phyloP scores from a whole-genome alignment of 1,140 invertebrate species.

The Batillaria attramentaria region DNA sequence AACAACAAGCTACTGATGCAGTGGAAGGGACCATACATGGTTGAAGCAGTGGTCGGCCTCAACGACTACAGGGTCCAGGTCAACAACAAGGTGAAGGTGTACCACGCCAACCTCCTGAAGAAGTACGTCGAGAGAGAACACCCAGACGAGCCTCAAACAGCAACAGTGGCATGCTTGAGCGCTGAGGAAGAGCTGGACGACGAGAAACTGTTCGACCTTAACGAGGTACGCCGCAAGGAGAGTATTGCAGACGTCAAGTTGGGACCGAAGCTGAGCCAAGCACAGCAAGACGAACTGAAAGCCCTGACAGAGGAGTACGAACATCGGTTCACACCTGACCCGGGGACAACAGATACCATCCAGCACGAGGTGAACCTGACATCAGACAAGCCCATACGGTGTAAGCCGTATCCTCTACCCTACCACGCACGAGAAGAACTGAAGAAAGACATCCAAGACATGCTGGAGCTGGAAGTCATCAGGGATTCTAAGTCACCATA shows the following conservation, averaged over 20 bases:
- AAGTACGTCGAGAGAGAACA: conserved; percentile 24
- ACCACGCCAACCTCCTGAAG: conserved; percentile 39
- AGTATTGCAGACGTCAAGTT: conserved; percentile 32
- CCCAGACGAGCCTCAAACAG: not conserved
- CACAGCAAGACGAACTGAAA: conserved; percentile 23
- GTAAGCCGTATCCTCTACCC: not conserved
- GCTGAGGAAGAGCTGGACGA: not conserved
- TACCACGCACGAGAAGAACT: not conserved
- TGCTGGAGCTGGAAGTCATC: not conserved
- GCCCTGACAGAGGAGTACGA: conserved; percentile 20
- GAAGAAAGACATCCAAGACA: not conserved
- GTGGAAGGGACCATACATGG: conserved; percentile 21
- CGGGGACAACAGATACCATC: conserved; percentile 31
- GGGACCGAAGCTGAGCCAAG: conserved; percentile 4
- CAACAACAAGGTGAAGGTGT: conserved; percentile 20
- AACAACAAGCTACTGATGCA: conserved; percentile 34
- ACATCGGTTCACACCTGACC: conserved; percentile 38
- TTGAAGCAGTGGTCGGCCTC: conserved; percentile 1
- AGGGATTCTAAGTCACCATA: not conserved
- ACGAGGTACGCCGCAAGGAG: conserved; percentile 7
- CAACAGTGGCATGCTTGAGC: not conserved
- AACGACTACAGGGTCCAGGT: conserved; percentile 36
- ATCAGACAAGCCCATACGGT: conserved; percentile 26
- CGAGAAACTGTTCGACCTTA: not conserved
- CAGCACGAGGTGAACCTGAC: conserved; percentile 38